phyloP scores from a whole-genome alignment of 2,113 vertebrate species.

The Ptilonorhynchus violaceus region DNA sequence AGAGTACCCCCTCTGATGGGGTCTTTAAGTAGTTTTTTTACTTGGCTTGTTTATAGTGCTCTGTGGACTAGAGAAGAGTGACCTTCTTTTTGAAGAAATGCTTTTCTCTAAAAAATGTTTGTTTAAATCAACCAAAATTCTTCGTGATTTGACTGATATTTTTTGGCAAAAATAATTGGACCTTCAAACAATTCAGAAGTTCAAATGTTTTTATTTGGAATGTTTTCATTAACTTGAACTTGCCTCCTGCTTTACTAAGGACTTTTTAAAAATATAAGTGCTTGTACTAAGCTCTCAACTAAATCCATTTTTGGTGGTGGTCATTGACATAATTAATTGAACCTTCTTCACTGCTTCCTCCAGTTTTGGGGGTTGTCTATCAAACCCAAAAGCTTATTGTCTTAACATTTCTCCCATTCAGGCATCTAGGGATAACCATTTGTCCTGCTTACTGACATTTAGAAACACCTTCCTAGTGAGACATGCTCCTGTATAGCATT shows the following conservation, averaged over 20 bases:
- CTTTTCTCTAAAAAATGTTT: neutral
- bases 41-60: neutral
- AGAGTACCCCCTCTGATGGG: neutral
- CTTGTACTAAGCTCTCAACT: neutral
- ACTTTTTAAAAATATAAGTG: neutral
- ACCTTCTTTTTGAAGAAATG: neutral
- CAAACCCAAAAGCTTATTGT: neutral
- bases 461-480: neutral
- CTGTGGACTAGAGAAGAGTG: neutral
- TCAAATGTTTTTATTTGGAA: neutral
- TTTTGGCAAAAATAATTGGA: neutral
- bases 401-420: neutral
- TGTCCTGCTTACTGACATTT: neutral
- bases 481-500: neutral
- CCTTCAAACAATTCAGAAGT: neutral
- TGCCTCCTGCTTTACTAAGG: neutral
- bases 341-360: neutral
- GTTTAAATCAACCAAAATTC: neutral
- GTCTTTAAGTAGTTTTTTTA: neutral
- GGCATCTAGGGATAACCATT: neutral
- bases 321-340: neutral
- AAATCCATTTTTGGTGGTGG: neutral
- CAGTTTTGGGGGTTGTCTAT: neutral
- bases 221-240: neutral
- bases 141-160: neutral